Base-by-base conservation (phyloP, 1,140 invertebrate genomes). In the roundworm (Caenorhabditis elegans) region DNA sequence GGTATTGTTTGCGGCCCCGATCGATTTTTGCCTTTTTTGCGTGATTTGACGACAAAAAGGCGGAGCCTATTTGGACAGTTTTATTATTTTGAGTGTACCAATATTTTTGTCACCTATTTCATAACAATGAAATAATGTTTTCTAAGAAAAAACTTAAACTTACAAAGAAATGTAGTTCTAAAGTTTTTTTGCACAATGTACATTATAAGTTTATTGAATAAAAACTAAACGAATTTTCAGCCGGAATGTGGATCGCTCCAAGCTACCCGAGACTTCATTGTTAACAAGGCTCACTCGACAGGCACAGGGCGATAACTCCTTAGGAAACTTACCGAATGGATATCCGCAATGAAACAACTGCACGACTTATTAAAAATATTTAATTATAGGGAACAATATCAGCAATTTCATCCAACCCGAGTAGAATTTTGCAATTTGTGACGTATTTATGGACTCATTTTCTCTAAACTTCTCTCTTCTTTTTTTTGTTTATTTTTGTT, bases 371-470 rank as follows among this genome's bases (percentile, higher is more conserved):
- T 11, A 49, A 8, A 19, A 36, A 76, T 49, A 39, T 26, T 13
- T 48, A 8, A 39, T 77, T 53, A 34, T 77, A 48, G 48, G 28
- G 76, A 77, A 51, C 76, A 48, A 34, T 77, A 77, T 77, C 76
- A 31, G 5, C 24, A 28, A 48, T 49, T 77, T 49, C 22, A 43
- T 43, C 34, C 31, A 46, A 31, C 28, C 55, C 60, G 60, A 70
- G 60, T 70, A 70, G 60, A 70, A 70, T 70, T 70, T 77, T 77
- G 15, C 48, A 49, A 51, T 53, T 77, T 49, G 76, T 77, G 46
- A 77, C 48, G 46, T 77, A 34, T 48, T 43, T 48, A 49, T 77
- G 46, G 48, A 48, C 76, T 34, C 5, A 28, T 31, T 76, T 47
- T n/a, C 17, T 55, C n/a, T 55, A 8, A 55, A 55, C 19, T 55